Evolutionary conservation across 2,797 vertebrate genomes (phyloP), one percentile per base, ranked within the genome.

Genomic region (Urocyon cinereoargenteus): DNA sequence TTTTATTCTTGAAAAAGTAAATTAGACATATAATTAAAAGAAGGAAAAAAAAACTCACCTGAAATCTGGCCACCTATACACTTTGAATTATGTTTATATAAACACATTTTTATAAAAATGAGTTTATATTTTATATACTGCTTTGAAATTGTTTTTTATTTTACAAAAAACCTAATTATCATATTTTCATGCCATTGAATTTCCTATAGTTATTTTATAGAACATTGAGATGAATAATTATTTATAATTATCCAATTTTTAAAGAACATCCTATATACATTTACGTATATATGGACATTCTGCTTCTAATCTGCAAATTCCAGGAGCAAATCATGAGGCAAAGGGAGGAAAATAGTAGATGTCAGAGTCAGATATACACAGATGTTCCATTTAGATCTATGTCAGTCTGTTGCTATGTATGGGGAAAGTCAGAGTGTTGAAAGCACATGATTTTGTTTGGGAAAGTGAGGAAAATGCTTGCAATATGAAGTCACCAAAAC

Each of bases 121-220:
- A 61, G 16, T 36, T 79, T 15, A 78, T 78, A 53, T n/a, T 53
- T 21, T n/a, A 31, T 13, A 40, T 55, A 49, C 34, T 86, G 26
- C 22, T 66, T 90, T 86, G 59, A 95, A 93, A 68, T 49, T 94
- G 6, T 62, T 88, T 84, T 85, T 45, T 19, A 81, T 89, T 93
- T 82, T 62, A 70, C 15, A 82, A 77, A 72, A 70, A 92, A 89
- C 28, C 9, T 22, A 22, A 21, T 24, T 73, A 53, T 70, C n/a
- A 55, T 21, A 77, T 77, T 95, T 93, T 94, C 61, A 66, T 73
- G 49, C 3, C 5, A 34, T 61, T 77, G n/a, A 78, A 57, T 86
- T 22, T 40, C 66, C 18, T 51, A 59, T 53, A 83, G 11, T 86
- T 92, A 81, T 94, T 89, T 89, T 84, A 86, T 1, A 90, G 0